Evolutionary conservation across 1,140 invertebrate species (phyloP), one percentile per base, ranked within the genome.

Genomic region (Argopecten irradians): DNA sequence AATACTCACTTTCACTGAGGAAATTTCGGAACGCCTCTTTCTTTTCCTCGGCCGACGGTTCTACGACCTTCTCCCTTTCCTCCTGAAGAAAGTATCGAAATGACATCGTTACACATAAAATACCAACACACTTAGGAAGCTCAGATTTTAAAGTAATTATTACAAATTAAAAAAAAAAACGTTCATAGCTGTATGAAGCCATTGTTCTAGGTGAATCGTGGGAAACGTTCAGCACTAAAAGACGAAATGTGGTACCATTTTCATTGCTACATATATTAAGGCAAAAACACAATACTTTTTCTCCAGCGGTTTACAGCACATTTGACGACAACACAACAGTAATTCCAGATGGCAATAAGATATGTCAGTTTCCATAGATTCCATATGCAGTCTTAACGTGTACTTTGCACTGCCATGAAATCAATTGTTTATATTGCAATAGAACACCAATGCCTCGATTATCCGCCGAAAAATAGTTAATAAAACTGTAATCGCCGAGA

Each of bases 71-170:
- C n/a, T 71, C 55, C n/a, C 28, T 71, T 16, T 71, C 55, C 55
- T 71, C 55, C 55, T 71, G 55, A 16, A 71, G 55, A 71, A 71
- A 71, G 55, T 71, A n/a, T n/a, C 55, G 55, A 71, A 71, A 71
- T 28, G 55, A 71, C 55, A 71, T 71, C 22, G n/a, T 71, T 71
- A 71, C 19, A 28, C 22, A 5, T 71, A 1, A 16, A 46, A 22
- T 19, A 46, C 3, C 28, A 8, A 71, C 8, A 71, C 55, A 71
- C 55, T 71, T 71, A 71, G 13, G 19, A 19, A 46, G 1, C 43
- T 19, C 14, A 19, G 43, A 8, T 39, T 39, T 8, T 39, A n/a
- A n/a, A n/a, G n/a, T n/a, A n/a, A n/a, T n/a, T n/a, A n/a, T n/a
- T n/a, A n/a, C n/a, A n/a, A n/a, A n/a, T n/a, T n/a, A n/a, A n/a